Conservation (phyloP, 2,797 vertebrate species). For the Lateolabrax maculatus region DNA sequence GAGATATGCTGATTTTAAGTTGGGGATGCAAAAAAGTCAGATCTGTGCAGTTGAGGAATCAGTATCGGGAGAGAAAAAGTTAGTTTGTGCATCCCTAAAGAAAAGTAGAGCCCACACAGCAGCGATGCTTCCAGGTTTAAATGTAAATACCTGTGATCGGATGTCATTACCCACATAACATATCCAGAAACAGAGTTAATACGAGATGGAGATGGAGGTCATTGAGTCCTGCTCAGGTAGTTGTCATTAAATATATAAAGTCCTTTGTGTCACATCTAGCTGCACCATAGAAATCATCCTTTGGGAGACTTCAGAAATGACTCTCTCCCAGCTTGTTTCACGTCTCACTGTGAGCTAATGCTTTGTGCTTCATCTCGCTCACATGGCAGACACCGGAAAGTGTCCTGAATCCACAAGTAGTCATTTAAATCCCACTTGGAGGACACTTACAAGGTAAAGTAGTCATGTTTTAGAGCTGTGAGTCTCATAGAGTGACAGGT, state of each 20-base stretch:
- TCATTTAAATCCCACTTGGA: slow-evolving; percentile 37
- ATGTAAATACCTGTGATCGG: not conserved
- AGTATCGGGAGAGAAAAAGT: too few species aligned
- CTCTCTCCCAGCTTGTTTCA: slow-evolving; percentile 8
- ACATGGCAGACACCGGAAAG: slow-evolving; percentile 10
- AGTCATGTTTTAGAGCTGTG: not conserved
- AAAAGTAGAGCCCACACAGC: too few species aligned
- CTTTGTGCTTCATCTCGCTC: slow-evolving; percentile 8
- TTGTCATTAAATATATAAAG: too few species aligned
- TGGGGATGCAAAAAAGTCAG: not conserved
- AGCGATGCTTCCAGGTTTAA: too few species aligned
- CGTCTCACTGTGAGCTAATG: slow-evolving; percentile 19
- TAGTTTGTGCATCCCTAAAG: too few species aligned
- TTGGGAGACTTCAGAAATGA: not conserved
- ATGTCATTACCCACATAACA: not conserved
- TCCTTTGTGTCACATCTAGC: not conserved
- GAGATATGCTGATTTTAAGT: not conserved
- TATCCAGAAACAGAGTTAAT: not conserved
- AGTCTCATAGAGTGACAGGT: not conserved
- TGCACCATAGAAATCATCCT: not conserved
- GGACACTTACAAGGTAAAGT: slow-evolving; percentile 13
- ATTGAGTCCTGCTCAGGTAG: not conserved
- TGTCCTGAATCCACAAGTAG: slow-evolving; percentile 40
- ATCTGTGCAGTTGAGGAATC: not conserved
- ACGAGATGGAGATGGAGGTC: not conserved